Evolutionary conservation across 1,140 invertebrate species (phyloP).

Genomic region (Apis mellifera): Amel_HAv3.1 CM009939.2:5290501-5291000

Average conservation of each 20-base stretch:
- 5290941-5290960: not conserved
- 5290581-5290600: too few relatives aligned
- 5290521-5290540: too few relatives aligned
- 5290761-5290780: constrained; percentile 12
- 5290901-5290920: not conserved
- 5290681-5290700: not conserved
- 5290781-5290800: constrained; percentile 47
- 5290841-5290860: constrained; percentile 46
- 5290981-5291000: too few relatives aligned
- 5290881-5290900: not conserved
- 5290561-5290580: too few relatives aligned
- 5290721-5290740: not conserved
- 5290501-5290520: too few relatives aligned
- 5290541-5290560: too few relatives aligned
- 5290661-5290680: constrained; percentile 15
- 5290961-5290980: too few relatives aligned
- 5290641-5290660: not conserved
- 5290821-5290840: not conserved
- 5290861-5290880: not conserved
- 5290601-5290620: too few relatives aligned
- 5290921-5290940: constrained; percentile 13
- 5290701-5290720: too few relatives aligned
- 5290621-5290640: not conserved
- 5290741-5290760: constrained; percentile 18
- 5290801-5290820: constrained; percentile 39